A percentile compares a stretch with the other conserved stretches of the same genome.
phyloP scores from a whole-genome alignment of 2,888 invertebrate species.

The Eulithis testata region DNA sequence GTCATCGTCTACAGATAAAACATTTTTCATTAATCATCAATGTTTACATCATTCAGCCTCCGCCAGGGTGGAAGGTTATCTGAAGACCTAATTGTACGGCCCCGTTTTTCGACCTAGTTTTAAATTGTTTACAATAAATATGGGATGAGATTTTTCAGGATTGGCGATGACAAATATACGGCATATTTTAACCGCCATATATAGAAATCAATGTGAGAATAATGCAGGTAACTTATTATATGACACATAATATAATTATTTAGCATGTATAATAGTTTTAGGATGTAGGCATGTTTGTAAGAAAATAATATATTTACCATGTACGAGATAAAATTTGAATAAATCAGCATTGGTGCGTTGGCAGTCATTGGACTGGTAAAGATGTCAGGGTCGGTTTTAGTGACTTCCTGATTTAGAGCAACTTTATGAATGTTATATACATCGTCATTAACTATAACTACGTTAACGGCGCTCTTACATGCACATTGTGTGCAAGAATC shows the following conservation, averaged over 20 bases:
- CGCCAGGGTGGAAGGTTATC: conserved; percentile 41
- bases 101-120: conserved; percentile 37
- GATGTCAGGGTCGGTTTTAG: conserved; percentile 12
- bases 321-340: conserved; percentile 8
- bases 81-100: conserved; percentile 35
- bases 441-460: too few species aligned
- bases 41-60: conserved; percentile 31
- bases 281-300: too few species aligned
- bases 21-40: conserved; percentile 14
- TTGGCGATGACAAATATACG: background rate
- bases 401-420: conserved; percentile 18
- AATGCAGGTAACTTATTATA: too few species aligned
- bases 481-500: too few species aligned
- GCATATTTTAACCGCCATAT: too few species aligned
- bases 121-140: conserved; percentile 30
- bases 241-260: too few species aligned
- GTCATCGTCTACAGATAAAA: background rate
- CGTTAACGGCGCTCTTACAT: too few species aligned
- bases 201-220: too few species aligned
- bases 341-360: conserved; percentile 7
- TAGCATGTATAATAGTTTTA: too few species aligned
- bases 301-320: background rate
- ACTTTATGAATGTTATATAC: background rate
- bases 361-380: conserved; percentile 15
- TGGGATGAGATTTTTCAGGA: conserved; percentile 6